Percentiles rank a stretch among this genome's conserved stretches.
phyloP scores from a whole-genome alignment of 2,888 invertebrate genomes.

The Drosophila hamatofila region DNA sequence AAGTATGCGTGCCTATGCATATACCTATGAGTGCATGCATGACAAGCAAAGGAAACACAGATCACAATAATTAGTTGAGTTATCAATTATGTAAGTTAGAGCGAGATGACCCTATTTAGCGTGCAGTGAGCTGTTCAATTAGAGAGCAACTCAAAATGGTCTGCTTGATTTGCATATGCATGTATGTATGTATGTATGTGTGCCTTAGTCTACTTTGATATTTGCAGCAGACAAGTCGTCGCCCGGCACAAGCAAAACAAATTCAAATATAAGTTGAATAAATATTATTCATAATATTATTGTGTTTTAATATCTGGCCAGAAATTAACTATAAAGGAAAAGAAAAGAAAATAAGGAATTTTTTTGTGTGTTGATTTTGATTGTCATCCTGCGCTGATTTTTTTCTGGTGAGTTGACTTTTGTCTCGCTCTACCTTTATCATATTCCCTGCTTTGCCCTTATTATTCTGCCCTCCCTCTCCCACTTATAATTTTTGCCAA shows the following conservation, averaged over 20 bases:
- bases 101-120: not conserved
- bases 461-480: not conserved
- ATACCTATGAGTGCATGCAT: not conserved
- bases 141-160: not conserved
- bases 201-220: not conserved
- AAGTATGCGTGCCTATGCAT: no score
- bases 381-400: not conserved
- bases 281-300: not conserved
- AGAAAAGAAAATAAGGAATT: not conserved
- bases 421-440: not conserved
- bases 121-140: not conserved
- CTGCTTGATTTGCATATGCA: not conserved
- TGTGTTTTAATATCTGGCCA: not conserved
- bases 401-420: not conserved
- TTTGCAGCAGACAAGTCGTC: not conserved
- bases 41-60: not conserved
- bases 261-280: not conserved
- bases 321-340: not conserved
- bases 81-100: slow-evolving; percentile 1
- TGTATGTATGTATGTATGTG: not conserved
- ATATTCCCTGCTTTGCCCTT: no score
- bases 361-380: not conserved
- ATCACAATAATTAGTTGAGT: not conserved
- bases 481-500: not conserved
- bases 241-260: not conserved